Base-by-base conservation (phyloP, 2,113 vertebrate species). In the Lates calcarifer region DNA sequence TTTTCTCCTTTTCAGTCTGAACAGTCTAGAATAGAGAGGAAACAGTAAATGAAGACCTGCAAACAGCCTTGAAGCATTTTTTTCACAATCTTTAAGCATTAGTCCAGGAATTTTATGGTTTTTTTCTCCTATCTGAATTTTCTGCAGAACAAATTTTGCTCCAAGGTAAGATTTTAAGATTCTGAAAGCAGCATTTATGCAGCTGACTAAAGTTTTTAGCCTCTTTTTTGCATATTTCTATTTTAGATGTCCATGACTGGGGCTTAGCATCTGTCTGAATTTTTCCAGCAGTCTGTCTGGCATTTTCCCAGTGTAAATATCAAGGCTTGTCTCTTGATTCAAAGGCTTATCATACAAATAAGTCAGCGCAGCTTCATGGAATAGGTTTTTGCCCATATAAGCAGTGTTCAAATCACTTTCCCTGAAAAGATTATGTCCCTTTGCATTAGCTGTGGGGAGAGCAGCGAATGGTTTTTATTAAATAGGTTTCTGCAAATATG, bases 361-460 rank as follows among this genome's bases (percentile, higher is more conserved):
- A 84, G 73, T 87, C 74, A 87, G 81, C 60, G 73, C 77, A 85
- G 83, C 81, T 81, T 81, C 56, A 66, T 73, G 57, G 83, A 81
- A 67, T 76, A 84, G 43, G 29, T 79, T 79, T 77, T 74, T 80
- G 55, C 74, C 43, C 68, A 77, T 35, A 79, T 78, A 67, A 89
- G 75, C 88, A 84, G 74, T 82, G 79, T 43, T 85, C 84, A 88
- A 83, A 86, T 60, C 22, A 76, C 62, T 83, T 66, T 77, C 73
- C 73, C 74, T 69, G 49, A 84, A 87, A 81, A 84, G 74, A 84
- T 84, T 56, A 82, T 20, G 75, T 91, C 91, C 91, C 87, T 84
- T 93, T 91, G 89, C 84, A 90, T 86, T 89, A 93, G 92, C 94
- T 93, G 92, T 93, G 91, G 94, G 92, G 93, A 94, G 91, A 93